Evolutionary conservation across 1,140 invertebrate species (phyloP).

Genomic region (Asbolus verrucosus): DNA sequence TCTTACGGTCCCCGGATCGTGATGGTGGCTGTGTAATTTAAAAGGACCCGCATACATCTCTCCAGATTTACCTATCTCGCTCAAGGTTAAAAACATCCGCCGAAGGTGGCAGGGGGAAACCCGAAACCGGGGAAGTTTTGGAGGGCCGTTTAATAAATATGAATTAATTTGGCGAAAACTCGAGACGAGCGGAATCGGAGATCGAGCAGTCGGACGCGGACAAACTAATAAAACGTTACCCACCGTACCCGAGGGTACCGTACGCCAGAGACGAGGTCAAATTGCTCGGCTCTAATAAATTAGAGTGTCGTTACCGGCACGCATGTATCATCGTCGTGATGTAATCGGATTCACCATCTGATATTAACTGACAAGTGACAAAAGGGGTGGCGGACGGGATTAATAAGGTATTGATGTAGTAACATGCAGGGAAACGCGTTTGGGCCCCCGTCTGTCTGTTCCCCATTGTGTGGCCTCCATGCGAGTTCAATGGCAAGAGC

Average conservation of each 20-base stretch:
- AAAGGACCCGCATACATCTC: no score
- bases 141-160: slow-evolving; percentile 4
- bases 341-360: slow-evolving; percentile 42
- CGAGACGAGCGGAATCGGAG: slow-evolving; percentile 17
- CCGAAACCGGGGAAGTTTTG: slow-evolving; percentile 1
- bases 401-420: slow-evolving; percentile 20
- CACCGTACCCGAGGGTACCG: slow-evolving; percentile 7
- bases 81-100: no score
- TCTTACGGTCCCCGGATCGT: no score
- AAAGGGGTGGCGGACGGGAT: slow-evolving; percentile 23
- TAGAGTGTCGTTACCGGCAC: slow-evolving; percentile 29
- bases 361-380: slow-evolving; percentile 32
- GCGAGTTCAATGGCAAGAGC: no score
- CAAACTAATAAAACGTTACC: slow-evolving; percentile 34
- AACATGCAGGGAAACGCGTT: neutral
- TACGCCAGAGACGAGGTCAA: slow-evolving; percentile 31
- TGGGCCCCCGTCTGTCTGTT: neutral
- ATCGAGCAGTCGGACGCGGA: slow-evolving; percentile 27
- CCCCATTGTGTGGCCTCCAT: no score
- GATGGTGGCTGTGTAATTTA: no score
- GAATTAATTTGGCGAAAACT: slow-evolving; percentile 32
- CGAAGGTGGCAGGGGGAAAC: neutral
- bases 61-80: no score
- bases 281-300: slow-evolving; percentile 37
- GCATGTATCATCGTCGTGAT: slow-evolving; percentile 29